Percentiles rank a stretch among this genome's conserved stretches.
phyloP scores from a whole-genome alignment of 2,797 vertebrate genomes.

The Oreochromis grahami region DNA sequence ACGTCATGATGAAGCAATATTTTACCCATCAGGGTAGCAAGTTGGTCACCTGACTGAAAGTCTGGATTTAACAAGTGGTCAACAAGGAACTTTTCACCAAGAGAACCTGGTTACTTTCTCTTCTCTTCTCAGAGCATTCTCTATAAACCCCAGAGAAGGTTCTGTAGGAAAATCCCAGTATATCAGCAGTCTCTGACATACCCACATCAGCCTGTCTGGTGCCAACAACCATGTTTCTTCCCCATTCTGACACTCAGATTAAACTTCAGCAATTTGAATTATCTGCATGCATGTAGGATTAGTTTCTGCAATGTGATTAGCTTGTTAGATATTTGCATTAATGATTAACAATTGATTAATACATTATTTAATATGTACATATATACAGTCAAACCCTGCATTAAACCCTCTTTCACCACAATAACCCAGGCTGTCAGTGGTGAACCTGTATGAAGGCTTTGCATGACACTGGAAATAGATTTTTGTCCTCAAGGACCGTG shows the following conservation, averaged over 20 bases:
- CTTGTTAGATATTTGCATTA: background rate
- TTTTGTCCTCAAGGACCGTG: background rate
- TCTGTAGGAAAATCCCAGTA: background rate
- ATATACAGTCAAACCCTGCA: background rate
- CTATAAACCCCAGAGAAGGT: fast-evolving
- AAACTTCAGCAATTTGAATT: background rate
- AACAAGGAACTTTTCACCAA: background rate
- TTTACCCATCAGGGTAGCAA: background rate
- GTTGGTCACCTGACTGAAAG: background rate
- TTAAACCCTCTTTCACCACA: background rate
- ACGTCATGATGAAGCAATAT: background rate
- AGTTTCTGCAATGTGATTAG: background rate
- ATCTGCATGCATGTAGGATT: background rate
- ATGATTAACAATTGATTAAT: background rate
- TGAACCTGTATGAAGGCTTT: background rate
- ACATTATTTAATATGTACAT: background rate
- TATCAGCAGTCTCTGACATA: background rate
- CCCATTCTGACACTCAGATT: background rate
- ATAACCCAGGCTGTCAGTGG: background rate
- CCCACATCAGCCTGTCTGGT: background rate
- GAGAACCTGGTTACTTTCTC: background rate
- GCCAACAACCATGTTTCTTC: background rate
- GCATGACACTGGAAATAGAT: background rate
- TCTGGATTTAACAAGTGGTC: background rate
- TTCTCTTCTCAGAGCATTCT: background rate